Conservation (phyloP, 2,797 vertebrate species). For the Ptychadena robeensis region DNA sequence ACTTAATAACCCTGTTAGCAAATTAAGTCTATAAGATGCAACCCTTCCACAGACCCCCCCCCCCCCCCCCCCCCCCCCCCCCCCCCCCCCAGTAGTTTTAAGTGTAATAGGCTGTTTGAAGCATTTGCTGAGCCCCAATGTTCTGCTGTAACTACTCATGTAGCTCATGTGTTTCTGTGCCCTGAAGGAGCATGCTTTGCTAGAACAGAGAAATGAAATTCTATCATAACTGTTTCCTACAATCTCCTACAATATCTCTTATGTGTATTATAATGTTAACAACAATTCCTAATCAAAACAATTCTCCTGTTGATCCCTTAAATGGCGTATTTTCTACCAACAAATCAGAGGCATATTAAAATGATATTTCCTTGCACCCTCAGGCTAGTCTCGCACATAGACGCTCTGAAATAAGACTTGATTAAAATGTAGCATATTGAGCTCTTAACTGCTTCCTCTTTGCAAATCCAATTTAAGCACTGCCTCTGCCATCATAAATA, state of each 20-base stretch:
- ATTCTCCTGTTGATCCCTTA: constrained; percentile 23
- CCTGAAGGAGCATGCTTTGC: neutral
- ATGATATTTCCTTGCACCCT: constrained; percentile 53
- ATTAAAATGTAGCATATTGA: constrained; percentile 40
- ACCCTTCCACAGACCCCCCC: too few species aligned
- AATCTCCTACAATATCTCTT: constrained; percentile 1
- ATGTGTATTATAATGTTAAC: constrained; percentile 19
- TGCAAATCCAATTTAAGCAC: constrained; percentile 52
- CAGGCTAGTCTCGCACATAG: constrained; percentile 1
- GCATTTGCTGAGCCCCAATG: neutral
- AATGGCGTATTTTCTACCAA: constrained; percentile 20
- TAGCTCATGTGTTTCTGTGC: neutral
- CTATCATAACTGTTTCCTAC: neutral
- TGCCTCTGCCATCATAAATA: constrained; percentile 45
- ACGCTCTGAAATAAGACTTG: constrained; percentile 29
- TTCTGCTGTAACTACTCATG: neutral
- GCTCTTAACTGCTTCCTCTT: constrained; percentile 44
- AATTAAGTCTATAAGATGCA: too few species aligned
- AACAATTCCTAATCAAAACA: constrained; percentile 14
- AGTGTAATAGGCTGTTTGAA: neutral
- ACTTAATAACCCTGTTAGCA: neutral
- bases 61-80: too few species aligned
- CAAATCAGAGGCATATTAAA: constrained; percentile 54
- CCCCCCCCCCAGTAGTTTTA: too few species aligned
- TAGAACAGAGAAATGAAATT: constrained; percentile 4